Base-by-base conservation (phyloP, 37 sponge, comb jelly and placozoan species). In the Chondrilla cf. caribensis region DNA sequence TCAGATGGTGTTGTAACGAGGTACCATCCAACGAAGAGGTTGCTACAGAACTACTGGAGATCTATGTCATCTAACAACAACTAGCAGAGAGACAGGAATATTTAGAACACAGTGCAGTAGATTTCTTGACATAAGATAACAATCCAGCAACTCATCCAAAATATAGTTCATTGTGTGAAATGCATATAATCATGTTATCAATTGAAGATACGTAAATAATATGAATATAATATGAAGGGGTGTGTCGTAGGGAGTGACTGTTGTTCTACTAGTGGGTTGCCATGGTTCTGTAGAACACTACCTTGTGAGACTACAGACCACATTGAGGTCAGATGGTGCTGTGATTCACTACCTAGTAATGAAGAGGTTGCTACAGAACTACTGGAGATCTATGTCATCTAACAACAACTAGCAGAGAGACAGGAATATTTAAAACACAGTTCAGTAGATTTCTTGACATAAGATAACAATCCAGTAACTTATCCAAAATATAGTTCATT, bases 201-300 rank as follows among this genome's bases (percentile, higher is more conserved):
- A n/a, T n/a, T n/a, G n/a, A n/a, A n/a, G n/a, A n/a, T n/a, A n/a
- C n/a, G n/a, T n/a, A n/a, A n/a, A n/a, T n/a, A n/a, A n/a, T n/a
- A n/a, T n/a, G n/a, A n/a, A n/a, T n/a, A n/a, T n/a, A n/a, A 83
- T 72, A 75, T 59, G 1, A 37, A 83, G 42, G 60, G 76, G 40
- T 83, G 83, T 83, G 21, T 26, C 3, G 11, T 40, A 3, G 7
- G 43, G 5, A 71, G 18, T 35, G 35, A 57, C 24, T 83, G 83
- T 60, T 83, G 83, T 19, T 21, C 70, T 39, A 17, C 68, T 44
- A 51, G 37, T 43, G 57, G 36, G 39, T 72, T 68, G 22, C 83
- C 83, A 72, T 83, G 75, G 73, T 83, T 83, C 38, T 31, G 26
- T 33, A 83, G 39, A 38, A 55, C 60, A 29, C 73, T 83, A 54